Evolutionary conservation across 2,113 vertebrate species (phyloP), one percentile per base, ranked within the genome.

Genomic region (Centropristis striata): DNA sequence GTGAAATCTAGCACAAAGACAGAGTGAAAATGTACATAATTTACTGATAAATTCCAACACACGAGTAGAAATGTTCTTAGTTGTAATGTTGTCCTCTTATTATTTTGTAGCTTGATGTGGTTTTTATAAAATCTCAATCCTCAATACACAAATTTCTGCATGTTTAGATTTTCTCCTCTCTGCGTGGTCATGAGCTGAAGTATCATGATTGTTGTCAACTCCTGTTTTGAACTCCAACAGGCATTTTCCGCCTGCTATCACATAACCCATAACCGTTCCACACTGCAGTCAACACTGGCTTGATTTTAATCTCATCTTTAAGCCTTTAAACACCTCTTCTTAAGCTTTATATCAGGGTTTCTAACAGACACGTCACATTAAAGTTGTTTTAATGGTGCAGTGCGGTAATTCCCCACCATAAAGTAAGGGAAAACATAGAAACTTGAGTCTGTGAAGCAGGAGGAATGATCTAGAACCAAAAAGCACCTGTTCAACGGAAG

Each of bases 401-500:
- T 39, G 3, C 2, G 7, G n/a, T 23, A 16, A 27, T n/a, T 58
- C 13, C 51, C 41, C 9, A 6, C 0, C 20, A 10, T 32, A 7
- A 18, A 10, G n/a, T 2, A 8, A 42, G 46, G 32, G 60, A 78
- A 71, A 73, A 76, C 0, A 18, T n/a, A 16, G 2, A 36, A 3
- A 75, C 6, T 28, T 23, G 16, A 68, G 39, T 46, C 74, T 75
- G 36, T 75, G 9, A 71, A 61, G 77, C 23, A 32, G 50, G 88
- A 70, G 91, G 90, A 94, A 92, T 75, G 32, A 81, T 90, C 75
- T 71, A 72, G 80, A 92, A 90, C 44, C 68, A 36, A 70, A 71
- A 64, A 89, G 83, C 94, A 96, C 94, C 95, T 96, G 95, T 49
- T 87, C 15, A 88, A 87, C 86, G 39, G 80, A 80, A 88, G 58